A percentile compares a stretch with the other conserved stretches of the same genome.
Evolutionary conservation across 1,140 invertebrate genomes (phyloP).

Genomic region (Asobara japonica): DNA sequence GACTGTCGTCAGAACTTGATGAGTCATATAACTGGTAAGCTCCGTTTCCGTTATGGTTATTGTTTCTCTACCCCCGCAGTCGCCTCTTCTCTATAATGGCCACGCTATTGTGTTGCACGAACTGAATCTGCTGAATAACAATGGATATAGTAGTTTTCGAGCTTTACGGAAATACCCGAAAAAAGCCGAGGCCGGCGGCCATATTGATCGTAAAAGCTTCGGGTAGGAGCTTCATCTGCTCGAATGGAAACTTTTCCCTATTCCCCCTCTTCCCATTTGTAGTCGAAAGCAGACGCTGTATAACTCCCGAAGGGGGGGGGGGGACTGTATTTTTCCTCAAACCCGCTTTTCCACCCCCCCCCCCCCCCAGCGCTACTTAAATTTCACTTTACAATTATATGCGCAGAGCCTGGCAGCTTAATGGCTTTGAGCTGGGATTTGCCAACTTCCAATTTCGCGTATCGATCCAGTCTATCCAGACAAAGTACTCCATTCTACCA

Average conservation of each 20-base stretch:
- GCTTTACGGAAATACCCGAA: slow-evolving; percentile 37
- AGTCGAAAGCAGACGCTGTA: neutral
- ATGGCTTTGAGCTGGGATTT: slow-evolving; percentile 29
- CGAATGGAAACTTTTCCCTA: slow-evolving; percentile 2
- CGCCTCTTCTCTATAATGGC: neutral
- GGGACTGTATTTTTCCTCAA: neutral
- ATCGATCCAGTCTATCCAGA: slow-evolving; percentile 36
- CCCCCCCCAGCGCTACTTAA: neutral
- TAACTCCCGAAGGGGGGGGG: neutral
- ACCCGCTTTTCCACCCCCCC: neutral
- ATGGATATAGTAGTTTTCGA: slow-evolving; percentile 31
- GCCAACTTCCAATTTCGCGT: slow-evolving; percentile 18
- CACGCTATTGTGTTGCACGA: slow-evolving; percentile 7
- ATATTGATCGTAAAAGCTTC: slow-evolving; percentile 14
- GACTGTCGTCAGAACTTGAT: neutral
- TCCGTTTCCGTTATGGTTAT: neutral
- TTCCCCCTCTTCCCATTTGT: neutral
- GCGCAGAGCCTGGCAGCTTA: slow-evolving; percentile 15
- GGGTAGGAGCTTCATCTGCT: neutral
- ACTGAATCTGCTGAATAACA: neutral
- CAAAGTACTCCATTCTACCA: neutral
- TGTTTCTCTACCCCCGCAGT: neutral
- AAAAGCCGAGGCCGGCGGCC: slow-evolving; percentile 27
- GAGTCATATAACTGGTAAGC: neutral
- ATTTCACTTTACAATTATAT: neutral